A percentile compares a stretch with the other conserved stretches of the same genome.
These are phyloP conservation scores for Psittacula derbiana DNA, from an alignment of 2,797 vertebrate genomes.

Conservation along the genomic window DNA sequence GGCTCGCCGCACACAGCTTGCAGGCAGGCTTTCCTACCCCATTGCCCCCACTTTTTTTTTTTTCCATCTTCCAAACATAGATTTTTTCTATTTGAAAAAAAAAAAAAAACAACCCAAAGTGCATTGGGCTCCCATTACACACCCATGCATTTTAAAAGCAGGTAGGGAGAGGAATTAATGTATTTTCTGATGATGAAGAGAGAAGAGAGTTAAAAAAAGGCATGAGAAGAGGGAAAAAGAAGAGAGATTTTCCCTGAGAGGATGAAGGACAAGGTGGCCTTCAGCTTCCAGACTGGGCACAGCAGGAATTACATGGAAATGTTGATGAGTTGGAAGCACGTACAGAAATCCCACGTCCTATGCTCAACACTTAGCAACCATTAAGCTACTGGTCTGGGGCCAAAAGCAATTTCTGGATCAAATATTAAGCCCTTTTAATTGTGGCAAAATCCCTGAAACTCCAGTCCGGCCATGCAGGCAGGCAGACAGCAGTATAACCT, in stretches of 20 bases:
- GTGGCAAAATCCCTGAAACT: not conserved
- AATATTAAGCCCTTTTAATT: not conserved
- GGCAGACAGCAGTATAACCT: not conserved
- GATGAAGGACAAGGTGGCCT: not conserved
- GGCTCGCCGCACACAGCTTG: not conserved
- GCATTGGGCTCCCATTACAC: accelerated
- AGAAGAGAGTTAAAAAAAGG: not conserved
- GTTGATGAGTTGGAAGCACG: not conserved
- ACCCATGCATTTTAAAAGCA: not conserved
- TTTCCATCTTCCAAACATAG: not conserved
- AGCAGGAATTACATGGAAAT: not conserved
- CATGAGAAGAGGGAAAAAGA: not conserved
- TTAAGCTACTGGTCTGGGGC: not conserved
- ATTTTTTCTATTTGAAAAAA: not conserved
- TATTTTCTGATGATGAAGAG: not conserved
- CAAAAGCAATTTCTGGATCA: not conserved
- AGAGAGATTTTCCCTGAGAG: not conserved
- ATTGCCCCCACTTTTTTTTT: not conserved
- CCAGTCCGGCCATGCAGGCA: not conserved
- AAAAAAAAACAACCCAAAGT: not conserved
- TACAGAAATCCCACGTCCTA: not conserved
- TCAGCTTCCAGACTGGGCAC: not conserved
- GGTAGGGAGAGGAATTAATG: not conserved
- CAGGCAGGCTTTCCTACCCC: not conserved
- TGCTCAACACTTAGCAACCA: not conserved